These are phyloP conservation scores for Diarsia mendica DNA, from an alignment of 2,888 invertebrate species.

Conservation along the genomic window DNA sequence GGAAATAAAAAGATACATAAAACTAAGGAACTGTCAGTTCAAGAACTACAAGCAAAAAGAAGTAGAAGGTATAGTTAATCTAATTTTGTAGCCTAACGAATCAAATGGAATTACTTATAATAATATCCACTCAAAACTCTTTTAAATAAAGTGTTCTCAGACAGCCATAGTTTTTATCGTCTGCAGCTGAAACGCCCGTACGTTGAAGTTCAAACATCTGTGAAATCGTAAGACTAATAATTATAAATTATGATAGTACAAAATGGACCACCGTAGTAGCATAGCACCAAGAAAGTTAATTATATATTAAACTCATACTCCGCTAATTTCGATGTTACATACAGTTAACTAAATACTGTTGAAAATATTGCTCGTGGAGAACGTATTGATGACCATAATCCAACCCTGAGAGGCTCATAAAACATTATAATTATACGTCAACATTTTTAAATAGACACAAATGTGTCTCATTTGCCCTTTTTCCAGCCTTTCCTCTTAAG, in stretches of 20 bases:
- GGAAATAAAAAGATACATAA: conserved; percentile 12
- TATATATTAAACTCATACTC: not conserved
- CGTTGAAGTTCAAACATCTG: conserved; percentile 17
- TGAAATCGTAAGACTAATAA: conserved; percentile 5
- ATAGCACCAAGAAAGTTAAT: not conserved
- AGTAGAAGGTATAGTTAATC: conserved; percentile 1
- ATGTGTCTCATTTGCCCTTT: conserved; percentile 39
- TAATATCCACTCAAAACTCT: not conserved
- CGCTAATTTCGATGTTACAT: not conserved
- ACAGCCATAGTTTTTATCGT: conserved; percentile 14
- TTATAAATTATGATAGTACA: not conserved
- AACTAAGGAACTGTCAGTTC: conserved; percentile 18
- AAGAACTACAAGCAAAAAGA: conserved; percentile 7
- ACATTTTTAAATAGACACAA: conserved; percentile 34
- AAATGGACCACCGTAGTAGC: not conserved
- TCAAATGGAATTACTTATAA: conserved; percentile 24
- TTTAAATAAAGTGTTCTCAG: conserved; percentile 15
- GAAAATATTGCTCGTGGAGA: not conserved
- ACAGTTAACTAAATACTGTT: too few relatives aligned
- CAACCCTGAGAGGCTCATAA: conserved; percentile 2
- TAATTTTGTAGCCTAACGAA: conserved; percentile 34
- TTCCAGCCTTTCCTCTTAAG: conserved; percentile 33
- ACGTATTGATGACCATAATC: not conserved
- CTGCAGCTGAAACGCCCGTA: conserved; percentile 1
- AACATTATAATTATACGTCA: conserved; percentile 26